These are phyloP conservation scores for Lepidocolaptes lacrymiger DNA, from an alignment of 2,797 vertebrate genomes.

Conservation along the genomic window DNA sequence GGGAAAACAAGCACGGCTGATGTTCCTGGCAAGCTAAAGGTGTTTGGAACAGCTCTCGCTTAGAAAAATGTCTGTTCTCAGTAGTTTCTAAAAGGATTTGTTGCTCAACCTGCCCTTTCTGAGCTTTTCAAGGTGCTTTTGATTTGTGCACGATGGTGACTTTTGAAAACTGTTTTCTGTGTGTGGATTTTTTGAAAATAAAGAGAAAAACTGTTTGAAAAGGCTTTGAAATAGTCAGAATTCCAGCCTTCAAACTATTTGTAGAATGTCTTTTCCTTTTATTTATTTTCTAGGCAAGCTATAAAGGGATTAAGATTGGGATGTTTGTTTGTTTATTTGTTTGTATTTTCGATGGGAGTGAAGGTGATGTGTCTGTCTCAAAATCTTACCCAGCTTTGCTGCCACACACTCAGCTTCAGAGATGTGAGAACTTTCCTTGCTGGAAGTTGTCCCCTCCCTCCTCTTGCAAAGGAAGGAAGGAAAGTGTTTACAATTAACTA, in stretches of 20 bases:
- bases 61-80: background rate
- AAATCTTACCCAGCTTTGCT: background rate
- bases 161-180: background rate
- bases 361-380: background rate
- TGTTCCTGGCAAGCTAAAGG: background rate
- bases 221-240: conserved; percentile 33
- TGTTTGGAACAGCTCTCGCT: background rate
- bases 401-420: background rate
- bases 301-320: background rate
- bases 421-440: background rate
- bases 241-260: conserved; percentile 57
- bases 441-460: background rate
- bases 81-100: background rate
- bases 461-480: background rate
- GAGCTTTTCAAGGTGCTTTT: conserved; percentile 26
- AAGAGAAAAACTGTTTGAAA: background rate
- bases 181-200: background rate
- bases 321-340: background rate
- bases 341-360: background rate
- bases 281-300: background rate
- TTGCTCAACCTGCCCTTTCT: background rate
- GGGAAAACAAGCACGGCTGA: background rate
- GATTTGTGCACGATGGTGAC: background rate
- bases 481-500: background rate
- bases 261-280: background rate